Percentiles rank a stretch among this genome's conserved stretches.
Evolutionary conservation across 2,797 vertebrate genomes (phyloP).

Genomic region (Halcyon chelicuti): DNA sequence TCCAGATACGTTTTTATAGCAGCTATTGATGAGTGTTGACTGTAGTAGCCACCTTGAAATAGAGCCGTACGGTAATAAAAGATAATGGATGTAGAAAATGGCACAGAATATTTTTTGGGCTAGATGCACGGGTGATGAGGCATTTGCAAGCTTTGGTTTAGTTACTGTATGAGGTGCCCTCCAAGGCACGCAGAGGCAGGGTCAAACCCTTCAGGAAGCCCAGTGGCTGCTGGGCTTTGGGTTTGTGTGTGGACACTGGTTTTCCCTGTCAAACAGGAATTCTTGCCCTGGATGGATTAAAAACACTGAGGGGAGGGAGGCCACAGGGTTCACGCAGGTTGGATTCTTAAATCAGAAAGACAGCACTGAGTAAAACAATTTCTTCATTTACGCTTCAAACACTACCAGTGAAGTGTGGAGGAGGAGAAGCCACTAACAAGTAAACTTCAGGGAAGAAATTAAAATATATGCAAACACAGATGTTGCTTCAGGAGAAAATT

Average conservation of each 20-base stretch:
- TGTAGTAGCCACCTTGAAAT: accelerated
- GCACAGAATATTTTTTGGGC: accelerated
- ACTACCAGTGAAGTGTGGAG: background rate
- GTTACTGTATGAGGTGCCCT: background rate
- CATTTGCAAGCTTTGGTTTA: background rate
- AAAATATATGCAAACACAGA: background rate
- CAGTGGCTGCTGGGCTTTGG: background rate
- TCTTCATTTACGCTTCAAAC: background rate
- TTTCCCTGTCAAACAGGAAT: accelerated
- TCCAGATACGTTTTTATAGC: background rate
- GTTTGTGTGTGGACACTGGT: accelerated
- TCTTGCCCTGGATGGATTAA: accelerated
- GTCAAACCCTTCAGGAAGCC: background rate
- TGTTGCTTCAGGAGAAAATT: background rate
- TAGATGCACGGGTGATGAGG: background rate
- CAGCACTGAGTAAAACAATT: background rate
- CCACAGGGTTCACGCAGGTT: background rate
- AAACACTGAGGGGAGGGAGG: accelerated
- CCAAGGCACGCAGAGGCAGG: accelerated
- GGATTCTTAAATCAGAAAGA: background rate
- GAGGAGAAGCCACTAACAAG: background rate
- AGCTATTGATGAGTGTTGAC: background rate
- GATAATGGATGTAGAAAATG: accelerated
- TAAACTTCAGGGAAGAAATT: background rate
- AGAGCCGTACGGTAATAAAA: accelerated